phyloP scores from a whole-genome alignment of 30 jellyfish, hydroid and myxozoan species.

The Euphysa ruthae region DNA sequence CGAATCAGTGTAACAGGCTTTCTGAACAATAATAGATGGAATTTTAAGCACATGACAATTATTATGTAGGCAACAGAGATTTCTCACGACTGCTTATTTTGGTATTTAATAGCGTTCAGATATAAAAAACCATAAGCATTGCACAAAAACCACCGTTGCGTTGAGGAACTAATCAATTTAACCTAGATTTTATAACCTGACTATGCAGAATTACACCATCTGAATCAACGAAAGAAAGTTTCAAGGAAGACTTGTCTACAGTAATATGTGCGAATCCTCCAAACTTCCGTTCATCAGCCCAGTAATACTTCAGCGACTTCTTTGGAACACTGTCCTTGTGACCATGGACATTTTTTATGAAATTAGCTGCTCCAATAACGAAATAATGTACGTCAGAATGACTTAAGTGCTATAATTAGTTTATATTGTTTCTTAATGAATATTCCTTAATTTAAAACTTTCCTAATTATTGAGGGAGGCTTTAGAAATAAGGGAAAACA shows the following conservation, averaged over 20 bases:
- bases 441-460: too few relatives aligned
- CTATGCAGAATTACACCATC: slow-evolving; percentile 30
- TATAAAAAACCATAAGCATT: too few relatives aligned
- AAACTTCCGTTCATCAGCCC: slow-evolving; percentile 29
- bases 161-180: not conserved
- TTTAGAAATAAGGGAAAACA: too few relatives aligned
- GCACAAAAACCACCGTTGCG: too few relatives aligned
- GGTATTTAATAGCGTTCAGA: too few relatives aligned
- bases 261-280: slow-evolving; percentile 72
- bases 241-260: slow-evolving; percentile 23
- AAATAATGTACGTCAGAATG: slow-evolving; percentile 40
- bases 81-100: too few relatives aligned
- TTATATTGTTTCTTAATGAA: too few relatives aligned
- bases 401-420: not conserved
- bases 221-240: slow-evolving; percentile 21
- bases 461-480: too few relatives aligned
- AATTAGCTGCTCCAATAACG: slow-evolving; percentile 65
- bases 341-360: slow-evolving; percentile 6
- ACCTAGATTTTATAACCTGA: slow-evolving; percentile 16
- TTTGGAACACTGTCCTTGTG: slow-evolving; percentile 63
- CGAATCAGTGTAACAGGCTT: too few relatives aligned
- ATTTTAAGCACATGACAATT: too few relatives aligned
- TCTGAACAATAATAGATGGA: too few relatives aligned
- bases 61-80: too few relatives aligned
- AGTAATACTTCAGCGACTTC: slow-evolving; percentile 54